Evolutionary conservation across 2,797 vertebrate species (phyloP).

Genomic region (Alauda arvensis): DNA sequence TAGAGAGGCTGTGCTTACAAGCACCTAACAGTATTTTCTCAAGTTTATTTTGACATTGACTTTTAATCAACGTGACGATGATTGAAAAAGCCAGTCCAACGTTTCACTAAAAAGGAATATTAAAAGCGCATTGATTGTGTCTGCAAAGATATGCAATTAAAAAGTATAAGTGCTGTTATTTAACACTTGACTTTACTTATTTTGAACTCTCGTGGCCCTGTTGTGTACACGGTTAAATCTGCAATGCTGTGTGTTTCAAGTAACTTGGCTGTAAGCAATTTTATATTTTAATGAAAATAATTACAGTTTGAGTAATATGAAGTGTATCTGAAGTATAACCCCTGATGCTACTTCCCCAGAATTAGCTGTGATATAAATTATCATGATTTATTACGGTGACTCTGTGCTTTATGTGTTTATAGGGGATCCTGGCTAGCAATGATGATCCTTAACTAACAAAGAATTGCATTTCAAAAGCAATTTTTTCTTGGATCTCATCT

Average conservation of each 20-base stretch:
- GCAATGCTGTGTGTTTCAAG: conserved; percentile 66
- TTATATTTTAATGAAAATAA: conserved; percentile 80
- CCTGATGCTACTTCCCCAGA: conserved; percentile 64
- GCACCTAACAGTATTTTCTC: conserved; percentile 66
- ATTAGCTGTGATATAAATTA: conserved; percentile 76
- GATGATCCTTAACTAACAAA: conserved; percentile 64
- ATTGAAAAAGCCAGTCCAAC: conserved; percentile 61
- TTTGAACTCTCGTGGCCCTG: conserved; percentile 66
- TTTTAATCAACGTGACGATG: conserved; percentile 69
- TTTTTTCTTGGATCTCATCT: conserved; percentile 65
- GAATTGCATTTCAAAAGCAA: conserved; percentile 51
- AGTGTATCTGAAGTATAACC: conserved; percentile 72
- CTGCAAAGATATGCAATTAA: conserved; percentile 73
- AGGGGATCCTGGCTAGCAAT: conserved; percentile 63
- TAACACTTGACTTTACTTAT: conserved; percentile 74
- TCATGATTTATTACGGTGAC: conserved; percentile 72
- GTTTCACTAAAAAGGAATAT: conserved; percentile 63
- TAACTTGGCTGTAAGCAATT: conserved; percentile 71
- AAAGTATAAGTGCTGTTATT: conserved; percentile 72
- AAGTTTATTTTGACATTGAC: conserved; percentile 67
- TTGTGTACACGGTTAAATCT: conserved; percentile 62
- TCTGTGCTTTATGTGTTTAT: conserved; percentile 58
- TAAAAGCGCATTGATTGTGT: conserved; percentile 71
- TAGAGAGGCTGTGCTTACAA: conserved; percentile 67
- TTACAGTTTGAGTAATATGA: conserved; percentile 74